Evolutionary conservation across 1,140 invertebrate species (phyloP).

Genomic region (Ooceraea biroi): DNA sequence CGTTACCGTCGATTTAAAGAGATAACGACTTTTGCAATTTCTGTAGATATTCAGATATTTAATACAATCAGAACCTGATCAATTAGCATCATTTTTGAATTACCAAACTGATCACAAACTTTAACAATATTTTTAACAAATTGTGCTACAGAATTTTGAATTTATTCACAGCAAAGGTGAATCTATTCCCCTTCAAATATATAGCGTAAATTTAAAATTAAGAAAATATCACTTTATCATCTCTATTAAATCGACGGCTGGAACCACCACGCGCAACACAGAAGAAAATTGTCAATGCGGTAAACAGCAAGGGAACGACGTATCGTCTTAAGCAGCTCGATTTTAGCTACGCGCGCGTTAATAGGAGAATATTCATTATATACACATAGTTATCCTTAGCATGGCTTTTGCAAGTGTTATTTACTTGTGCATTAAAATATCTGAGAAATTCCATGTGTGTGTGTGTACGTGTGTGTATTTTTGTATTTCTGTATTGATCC

Average conservation of each 20-base stretch:
- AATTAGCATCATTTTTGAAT: too few species aligned
- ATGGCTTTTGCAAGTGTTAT: conserved; percentile 49
- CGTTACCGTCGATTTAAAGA: conserved; percentile 54
- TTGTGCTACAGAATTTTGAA: too few species aligned
- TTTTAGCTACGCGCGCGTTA: conserved; percentile 63
- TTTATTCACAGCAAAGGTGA: too few species aligned
- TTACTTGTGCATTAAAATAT: conserved; percentile 11
- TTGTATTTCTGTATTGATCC: background rate
- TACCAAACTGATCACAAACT: too few species aligned
- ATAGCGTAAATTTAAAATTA: background rate
- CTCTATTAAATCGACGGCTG: conserved; percentile 38
- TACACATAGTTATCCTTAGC: conserved; percentile 55
- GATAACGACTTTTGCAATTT: background rate
- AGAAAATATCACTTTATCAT: background rate
- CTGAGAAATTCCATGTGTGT: conserved; percentile 20
- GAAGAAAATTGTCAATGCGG: conserved; percentile 41
- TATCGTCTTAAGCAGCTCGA: conserved; percentile 60
- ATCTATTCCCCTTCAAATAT: background rate
- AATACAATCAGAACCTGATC: too few species aligned
- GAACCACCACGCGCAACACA: conserved; percentile 9
- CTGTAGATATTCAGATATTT: too few species aligned
- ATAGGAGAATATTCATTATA: conserved; percentile 56
- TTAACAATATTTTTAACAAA: too few species aligned
- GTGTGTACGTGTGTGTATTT: conserved; percentile 21
- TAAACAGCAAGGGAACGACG: conserved; percentile 51